Evolutionary conservation across 1,140 invertebrate genomes (phyloP).

Genomic region (Danaus melanippus): DNA sequence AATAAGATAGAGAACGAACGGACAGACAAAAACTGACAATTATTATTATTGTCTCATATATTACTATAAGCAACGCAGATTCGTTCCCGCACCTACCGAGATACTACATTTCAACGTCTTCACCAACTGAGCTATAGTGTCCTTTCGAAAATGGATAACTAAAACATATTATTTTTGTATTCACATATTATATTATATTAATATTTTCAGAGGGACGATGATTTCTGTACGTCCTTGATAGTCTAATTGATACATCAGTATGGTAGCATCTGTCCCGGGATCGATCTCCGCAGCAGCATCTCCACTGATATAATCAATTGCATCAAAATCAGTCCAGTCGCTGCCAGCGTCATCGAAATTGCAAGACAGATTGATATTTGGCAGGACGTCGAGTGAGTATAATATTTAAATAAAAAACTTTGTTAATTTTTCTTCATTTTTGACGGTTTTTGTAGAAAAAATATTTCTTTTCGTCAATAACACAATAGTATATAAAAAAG

Average conservation of each 20-base stretch:
- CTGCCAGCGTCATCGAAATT: constrained; percentile 17
- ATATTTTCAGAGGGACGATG: constrained; percentile 9
- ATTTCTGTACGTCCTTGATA: background rate
- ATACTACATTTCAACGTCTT: no score
- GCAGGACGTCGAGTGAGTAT: constrained; percentile 1
- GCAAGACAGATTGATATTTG: constrained; percentile 6
- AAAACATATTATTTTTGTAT: no score
- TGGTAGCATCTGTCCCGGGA: constrained; percentile 16
- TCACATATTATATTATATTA: background rate
- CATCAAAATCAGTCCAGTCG: constrained; percentile 4
- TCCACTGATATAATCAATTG: constrained; percentile 7
- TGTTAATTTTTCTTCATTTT: background rate
- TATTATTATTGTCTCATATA: no score
- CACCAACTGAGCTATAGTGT: no score
- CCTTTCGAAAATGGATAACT: no score
- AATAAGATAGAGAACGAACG: no score
- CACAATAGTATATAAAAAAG: no score
- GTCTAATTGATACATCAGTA: constrained; percentile 2
- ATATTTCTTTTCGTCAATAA: no score
- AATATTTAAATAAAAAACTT: no score
- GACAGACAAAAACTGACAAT: no score
- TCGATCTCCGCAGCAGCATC: constrained; percentile 20
- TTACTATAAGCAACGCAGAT: no score
- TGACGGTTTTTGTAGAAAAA: background rate
- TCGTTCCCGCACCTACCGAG: no score